A percentile compares a stretch with the other conserved stretches of the same genome.
These are phyloP conservation scores for Hyalella azteca DNA, from an alignment of 2,888 invertebrate species.

Conservation along the genomic window DNA sequence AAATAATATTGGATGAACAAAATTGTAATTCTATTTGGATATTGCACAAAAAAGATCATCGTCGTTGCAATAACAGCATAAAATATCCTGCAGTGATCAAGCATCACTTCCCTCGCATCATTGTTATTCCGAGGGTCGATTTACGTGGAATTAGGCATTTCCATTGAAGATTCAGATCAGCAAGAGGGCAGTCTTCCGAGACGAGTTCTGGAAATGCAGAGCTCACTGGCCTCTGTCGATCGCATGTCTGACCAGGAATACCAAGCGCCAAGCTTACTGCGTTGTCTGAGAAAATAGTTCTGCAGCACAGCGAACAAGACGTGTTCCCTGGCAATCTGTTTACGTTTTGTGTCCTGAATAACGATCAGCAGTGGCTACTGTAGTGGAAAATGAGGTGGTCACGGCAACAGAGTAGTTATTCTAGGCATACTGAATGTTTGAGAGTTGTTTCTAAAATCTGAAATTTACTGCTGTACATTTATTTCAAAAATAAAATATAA, in stretches of 20 bases:
- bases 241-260: neutral
- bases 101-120: no score
- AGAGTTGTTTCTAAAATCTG: no score
- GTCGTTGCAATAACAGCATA: no score
- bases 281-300: constrained; percentile 1
- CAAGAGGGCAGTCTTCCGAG: constrained; percentile 22
- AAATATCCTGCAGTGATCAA: no score
- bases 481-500: neutral
- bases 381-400: no score
- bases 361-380: neutral
- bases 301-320: constrained; percentile 11
- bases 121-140: constrained; percentile 27
- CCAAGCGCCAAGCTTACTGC: neutral
- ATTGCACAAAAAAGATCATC: no score
- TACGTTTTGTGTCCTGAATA: constrained; percentile 26
- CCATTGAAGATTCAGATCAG: constrained; percentile 34
- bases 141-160: constrained; percentile 34
- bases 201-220: constrained; percentile 11
- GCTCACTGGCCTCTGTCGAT: constrained; percentile 27
- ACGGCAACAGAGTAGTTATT: no score
- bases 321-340: constrained; percentile 23
- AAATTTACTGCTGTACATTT: no score
- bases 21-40: no score
- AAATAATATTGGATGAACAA: no score
- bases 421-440: no score